Evolutionary conservation across 2,113 vertebrate species (phyloP).

Genomic region (Barnardius zonarius): DNA sequence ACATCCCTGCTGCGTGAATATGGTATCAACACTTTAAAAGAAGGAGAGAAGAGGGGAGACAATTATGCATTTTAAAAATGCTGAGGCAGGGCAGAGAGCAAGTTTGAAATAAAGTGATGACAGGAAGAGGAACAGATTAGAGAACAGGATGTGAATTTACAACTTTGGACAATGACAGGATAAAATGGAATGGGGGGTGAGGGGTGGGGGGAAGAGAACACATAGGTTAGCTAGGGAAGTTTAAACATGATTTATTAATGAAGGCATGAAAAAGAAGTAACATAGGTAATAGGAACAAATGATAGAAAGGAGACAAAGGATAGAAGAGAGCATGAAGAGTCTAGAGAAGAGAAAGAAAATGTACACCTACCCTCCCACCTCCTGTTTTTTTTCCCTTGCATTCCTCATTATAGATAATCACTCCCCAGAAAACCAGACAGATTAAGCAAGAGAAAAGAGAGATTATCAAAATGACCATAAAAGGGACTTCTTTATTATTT

Average conservation of each 20-base stretch:
- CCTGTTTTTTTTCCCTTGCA: neutral
- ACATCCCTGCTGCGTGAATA: neutral
- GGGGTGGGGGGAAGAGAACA: accelerated
- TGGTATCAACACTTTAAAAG: conserved; percentile 10
- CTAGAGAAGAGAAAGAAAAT: neutral
- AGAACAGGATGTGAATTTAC: conserved; percentile 21
- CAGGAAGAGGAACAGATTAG: neutral
- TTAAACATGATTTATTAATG: neutral
- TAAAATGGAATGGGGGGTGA: neutral
- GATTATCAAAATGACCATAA: neutral
- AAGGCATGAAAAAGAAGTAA: neutral
- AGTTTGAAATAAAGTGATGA: conserved; percentile 5
- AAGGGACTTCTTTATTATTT: neutral
- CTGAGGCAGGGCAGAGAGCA: neutral
- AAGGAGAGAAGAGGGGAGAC: neutral
- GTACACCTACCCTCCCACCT: neutral
- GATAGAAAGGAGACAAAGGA: neutral
- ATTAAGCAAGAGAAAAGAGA: neutral
- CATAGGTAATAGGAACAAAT: neutral
- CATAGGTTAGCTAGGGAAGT: neutral
- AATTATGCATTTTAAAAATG: neutral
- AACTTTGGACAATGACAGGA: neutral
- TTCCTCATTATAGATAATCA: neutral
- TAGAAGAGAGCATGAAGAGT: neutral
- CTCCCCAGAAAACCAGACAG: neutral